Evolutionary conservation across 2,113 vertebrate species (phyloP), one percentile per base, ranked within the genome.

Genomic region (Grammomys surdaster): DNA sequence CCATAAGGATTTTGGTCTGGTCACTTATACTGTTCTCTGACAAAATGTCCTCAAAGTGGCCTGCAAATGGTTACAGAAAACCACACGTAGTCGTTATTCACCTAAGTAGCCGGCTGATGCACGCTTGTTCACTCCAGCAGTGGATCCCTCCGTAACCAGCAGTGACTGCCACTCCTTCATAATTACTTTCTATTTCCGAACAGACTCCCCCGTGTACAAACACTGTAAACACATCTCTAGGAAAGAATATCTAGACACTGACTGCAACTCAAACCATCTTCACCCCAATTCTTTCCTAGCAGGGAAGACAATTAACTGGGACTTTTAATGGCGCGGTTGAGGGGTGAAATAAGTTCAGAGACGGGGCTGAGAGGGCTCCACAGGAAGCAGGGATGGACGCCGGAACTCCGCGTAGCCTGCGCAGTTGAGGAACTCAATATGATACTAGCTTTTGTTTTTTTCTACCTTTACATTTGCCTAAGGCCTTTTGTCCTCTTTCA

Each of bases 21-120:
- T 98, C 98, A 63, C 56, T 98, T 65, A 99, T 78, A 33, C 73
- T 97, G 1, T 95, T 97, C 10, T 98, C 98, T 56, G 90, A 96
- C 97, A 99, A 97, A 96, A 99, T 97, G 69, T 98, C 97, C 92
- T 99, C 98, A 96, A 99, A 98, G 96, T 91, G 98, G 36, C 98
- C 99, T 99, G 97, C 77, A 84, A 93, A 98, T 2, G 78, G 13
- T 97, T 96, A 90, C n/a, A 67, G 58, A 92, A 97, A 96, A 94
- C 24, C 94, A 77, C 28, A 96, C 10, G 80, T 8, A 5, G 40
- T n/a, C 40, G 80, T 95, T 73, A 63, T 36, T 76, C 75, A 77
- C 77, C 43, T 70, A 72, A 73, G 69, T 22, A 12, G 7, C 22
- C 31, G 56, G 56, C 28, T 10, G 2, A 2, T 46, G 4, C n/a